Percentiles rank a stretch among this genome's conserved stretches.
Conservation (phyloP, 2,113 vertebrate genomes). For the Hepsetus odoe region DNA sequence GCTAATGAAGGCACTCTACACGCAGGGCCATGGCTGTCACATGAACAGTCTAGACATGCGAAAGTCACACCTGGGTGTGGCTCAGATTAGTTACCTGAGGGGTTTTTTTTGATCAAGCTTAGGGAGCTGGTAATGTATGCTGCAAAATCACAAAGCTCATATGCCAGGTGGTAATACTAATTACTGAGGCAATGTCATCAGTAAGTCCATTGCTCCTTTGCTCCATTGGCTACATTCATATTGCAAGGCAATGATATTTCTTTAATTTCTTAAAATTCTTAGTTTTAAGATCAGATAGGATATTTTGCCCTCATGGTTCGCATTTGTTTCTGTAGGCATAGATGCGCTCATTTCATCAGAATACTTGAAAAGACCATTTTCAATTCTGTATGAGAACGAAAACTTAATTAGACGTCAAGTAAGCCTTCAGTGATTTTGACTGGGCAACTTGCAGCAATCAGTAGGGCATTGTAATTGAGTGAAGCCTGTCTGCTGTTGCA, state of each 20-base stretch:
- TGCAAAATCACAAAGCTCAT: constrained; percentile 36
- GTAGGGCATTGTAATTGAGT: not conserved
- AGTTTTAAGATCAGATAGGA: no score
- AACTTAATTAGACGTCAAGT: constrained; percentile 30
- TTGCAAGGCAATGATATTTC: not conserved
- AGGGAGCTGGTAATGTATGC: constrained; percentile 51
- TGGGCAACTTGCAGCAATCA: constrained; percentile 3
- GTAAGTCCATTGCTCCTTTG: not conserved
- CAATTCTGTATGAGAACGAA: not conserved
- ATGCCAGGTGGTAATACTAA: constrained; percentile 42
- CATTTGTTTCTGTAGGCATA: not conserved
- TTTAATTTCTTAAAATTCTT: not conserved
- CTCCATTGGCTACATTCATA: not conserved
- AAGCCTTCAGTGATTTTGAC: constrained; percentile 46
- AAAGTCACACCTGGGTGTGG: constrained; percentile 69
- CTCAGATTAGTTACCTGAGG: constrained; percentile 70
- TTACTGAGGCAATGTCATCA: constrained; percentile 23
- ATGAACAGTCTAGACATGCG: constrained; percentile 59
- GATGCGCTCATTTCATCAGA: not conserved
- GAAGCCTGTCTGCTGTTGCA: constrained; percentile 16
- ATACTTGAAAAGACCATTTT: no score
- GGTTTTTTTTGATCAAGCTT: constrained; percentile 58
- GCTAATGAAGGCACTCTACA: constrained; percentile 66
- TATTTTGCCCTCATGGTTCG: not conserved
- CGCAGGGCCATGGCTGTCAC: constrained; percentile 61